Conservation (phyloP, 2,113 vertebrate genomes). For the Larimichthys polyactis region DNA sequence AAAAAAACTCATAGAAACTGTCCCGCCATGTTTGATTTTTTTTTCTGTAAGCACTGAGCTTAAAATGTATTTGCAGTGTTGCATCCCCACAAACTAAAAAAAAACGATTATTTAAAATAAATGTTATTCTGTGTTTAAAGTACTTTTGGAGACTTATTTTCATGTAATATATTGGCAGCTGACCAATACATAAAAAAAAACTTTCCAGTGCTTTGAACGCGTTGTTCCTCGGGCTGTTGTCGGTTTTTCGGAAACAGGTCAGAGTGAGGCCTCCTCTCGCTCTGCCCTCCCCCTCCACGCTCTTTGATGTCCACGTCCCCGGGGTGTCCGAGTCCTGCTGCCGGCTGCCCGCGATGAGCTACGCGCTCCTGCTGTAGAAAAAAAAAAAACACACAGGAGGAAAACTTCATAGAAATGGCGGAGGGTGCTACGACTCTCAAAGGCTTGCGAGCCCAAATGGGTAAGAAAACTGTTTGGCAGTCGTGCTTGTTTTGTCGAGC, state of each 20-base stretch:
- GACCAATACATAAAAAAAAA: neutral
- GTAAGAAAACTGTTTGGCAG: conserved; percentile 68
- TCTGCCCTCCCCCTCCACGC: fast-evolving
- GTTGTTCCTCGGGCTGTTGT: neutral
- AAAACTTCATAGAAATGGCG: conserved; percentile 87
- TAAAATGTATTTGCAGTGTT: too few relatives aligned
- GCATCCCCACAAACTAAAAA: too few relatives aligned
- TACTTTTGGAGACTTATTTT: neutral
- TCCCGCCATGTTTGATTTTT: neutral
- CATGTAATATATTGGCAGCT: neutral
- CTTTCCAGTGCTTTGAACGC: neutral
- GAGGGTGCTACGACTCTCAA: conserved; percentile 86
- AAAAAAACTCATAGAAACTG: too few relatives aligned
- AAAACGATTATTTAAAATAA: too few relatives aligned
- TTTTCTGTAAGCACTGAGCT: neutral
- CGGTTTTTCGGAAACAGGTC: neutral
- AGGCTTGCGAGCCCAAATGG: conserved; percentile 85
- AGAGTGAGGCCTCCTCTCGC: conserved; percentile 51
- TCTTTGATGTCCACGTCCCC: conserved; percentile 80
- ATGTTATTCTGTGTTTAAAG: neutral
- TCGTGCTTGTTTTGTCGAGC: neutral
- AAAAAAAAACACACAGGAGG: conserved; percentile 65
- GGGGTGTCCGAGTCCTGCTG: conserved; percentile 59
- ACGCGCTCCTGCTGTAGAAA: conserved; percentile 74
- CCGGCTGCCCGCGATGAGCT: conserved; percentile 62